A percentile compares a stretch with the other conserved stretches of the same genome.
Evolutionary conservation across 2,888 invertebrate genomes (phyloP).

Genomic region (Apomyelois bistriatella): DNA sequence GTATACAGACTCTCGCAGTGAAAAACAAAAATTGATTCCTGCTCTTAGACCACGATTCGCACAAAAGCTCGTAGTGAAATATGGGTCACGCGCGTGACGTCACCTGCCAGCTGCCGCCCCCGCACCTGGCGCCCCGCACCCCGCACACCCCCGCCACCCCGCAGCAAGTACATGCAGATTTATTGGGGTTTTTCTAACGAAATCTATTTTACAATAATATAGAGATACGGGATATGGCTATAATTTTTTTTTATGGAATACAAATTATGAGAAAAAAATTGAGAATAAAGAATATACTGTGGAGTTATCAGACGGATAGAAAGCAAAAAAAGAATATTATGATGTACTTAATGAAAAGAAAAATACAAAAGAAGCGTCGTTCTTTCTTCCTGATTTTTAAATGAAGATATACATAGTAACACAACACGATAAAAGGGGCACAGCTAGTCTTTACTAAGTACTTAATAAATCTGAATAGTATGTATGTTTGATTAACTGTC

Average conservation of each 20-base stretch:
- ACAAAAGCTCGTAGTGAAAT: conserved; percentile 31
- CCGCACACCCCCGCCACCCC: conserved; percentile 18
- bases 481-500: too few relatives aligned
- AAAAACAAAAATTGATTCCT: neutral
- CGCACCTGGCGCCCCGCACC: conserved; percentile 51
- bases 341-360: too few relatives aligned
- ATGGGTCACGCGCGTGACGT: conserved; percentile 50
- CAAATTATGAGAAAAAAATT: neutral
- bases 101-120: conserved; percentile 65
- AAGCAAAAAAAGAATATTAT: too few relatives aligned
- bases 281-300: too few relatives aligned
- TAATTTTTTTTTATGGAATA: too few relatives aligned
- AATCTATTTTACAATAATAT: conserved; percentile 13
- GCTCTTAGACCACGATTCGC: neutral
- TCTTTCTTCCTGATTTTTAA: too few relatives aligned
- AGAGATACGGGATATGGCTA: conserved; percentile 3
- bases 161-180: conserved; percentile 57
- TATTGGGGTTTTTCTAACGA: conserved; percentile 32
- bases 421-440: too few relatives aligned
- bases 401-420: too few relatives aligned
- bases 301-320: too few relatives aligned
- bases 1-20: neutral
- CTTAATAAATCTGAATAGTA: too few relatives aligned
- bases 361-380: too few relatives aligned
- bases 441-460: too few relatives aligned